Evolutionary conservation across 2,888 invertebrate genomes (phyloP).

Genomic region (Heliconius charithonia): DNA sequence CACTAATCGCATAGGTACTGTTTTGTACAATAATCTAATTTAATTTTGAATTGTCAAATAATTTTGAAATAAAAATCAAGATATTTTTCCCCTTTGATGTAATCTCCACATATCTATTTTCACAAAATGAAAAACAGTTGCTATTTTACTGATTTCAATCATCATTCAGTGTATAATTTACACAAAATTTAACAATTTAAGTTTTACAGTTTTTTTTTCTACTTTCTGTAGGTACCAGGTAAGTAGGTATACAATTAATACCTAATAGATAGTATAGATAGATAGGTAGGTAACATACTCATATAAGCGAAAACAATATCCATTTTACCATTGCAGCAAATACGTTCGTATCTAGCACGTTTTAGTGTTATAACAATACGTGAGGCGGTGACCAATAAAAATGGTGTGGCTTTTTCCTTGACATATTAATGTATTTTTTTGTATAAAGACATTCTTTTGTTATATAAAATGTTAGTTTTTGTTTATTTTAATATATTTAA

Average conservation of each 20-base stretch:
- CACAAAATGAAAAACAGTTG: neutral
- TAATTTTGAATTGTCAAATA: too few species aligned
- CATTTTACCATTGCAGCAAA: conserved; percentile 17
- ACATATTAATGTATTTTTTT: conserved; percentile 3
- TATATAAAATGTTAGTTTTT: neutral
- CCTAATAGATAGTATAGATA: neutral
- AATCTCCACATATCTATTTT: neutral
- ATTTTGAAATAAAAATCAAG: neutral
- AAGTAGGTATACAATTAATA: neutral
- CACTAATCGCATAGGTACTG: too few species aligned
- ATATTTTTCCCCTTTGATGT: neutral
- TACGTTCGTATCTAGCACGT: conserved; percentile 11
- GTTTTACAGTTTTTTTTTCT: neutral
- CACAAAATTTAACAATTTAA: neutral
- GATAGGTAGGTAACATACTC: neutral
- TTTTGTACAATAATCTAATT: neutral
- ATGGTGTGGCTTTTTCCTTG: conserved; percentile 20
- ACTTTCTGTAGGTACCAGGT: neutral
- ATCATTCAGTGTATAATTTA: too few species aligned
- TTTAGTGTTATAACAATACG: conserved; percentile 30
- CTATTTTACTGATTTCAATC: neutral
- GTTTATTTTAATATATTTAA: neutral
- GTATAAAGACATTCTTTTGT: neutral
- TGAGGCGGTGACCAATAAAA: conserved; percentile 23
- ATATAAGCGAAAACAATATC: neutral